A percentile compares a stretch with the other conserved stretches of the same genome.
Evolutionary conservation across 2,113 vertebrate species (phyloP).

Genomic region (Grallaria varia): DNA sequence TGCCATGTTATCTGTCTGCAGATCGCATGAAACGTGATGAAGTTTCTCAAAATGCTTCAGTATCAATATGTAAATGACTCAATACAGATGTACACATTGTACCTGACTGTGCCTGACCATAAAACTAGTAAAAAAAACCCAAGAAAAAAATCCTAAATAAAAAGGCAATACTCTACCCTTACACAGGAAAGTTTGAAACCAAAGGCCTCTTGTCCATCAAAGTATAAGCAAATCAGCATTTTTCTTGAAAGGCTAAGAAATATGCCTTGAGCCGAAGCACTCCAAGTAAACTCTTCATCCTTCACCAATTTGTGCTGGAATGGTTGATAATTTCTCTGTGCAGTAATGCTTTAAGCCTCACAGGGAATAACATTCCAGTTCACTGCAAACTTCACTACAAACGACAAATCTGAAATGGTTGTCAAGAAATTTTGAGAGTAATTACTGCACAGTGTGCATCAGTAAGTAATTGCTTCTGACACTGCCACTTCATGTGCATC

Average conservation of each 20-base stretch:
- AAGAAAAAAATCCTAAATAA: fast-evolving
- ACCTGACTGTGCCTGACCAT: background rate
- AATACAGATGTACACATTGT: background rate
- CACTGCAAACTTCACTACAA: background rate
- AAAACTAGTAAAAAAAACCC: background rate
- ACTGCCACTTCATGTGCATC: background rate
- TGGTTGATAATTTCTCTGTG: background rate
- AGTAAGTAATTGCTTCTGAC: slow-evolving; percentile 42
- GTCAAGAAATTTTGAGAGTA: slow-evolving; percentile 15
- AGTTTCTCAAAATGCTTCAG: background rate
- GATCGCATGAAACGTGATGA: background rate
- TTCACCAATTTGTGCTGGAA: background rate
- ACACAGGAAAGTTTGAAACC: background rate
- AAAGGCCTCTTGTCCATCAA: background rate
- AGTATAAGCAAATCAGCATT: background rate
- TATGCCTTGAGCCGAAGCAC: background rate
- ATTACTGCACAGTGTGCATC: background rate
- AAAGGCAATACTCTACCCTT: background rate
- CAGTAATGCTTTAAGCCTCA: background rate
- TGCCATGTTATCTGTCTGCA: background rate
- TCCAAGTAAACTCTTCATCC: background rate
- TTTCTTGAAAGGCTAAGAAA: background rate
- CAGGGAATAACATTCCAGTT: background rate
- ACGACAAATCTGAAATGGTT: background rate
- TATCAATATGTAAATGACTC: background rate